Evolutionary conservation across 2,797 vertebrate genomes (phyloP), one percentile per base, ranked within the genome.

Genomic region (Sparus aurata): DNA sequence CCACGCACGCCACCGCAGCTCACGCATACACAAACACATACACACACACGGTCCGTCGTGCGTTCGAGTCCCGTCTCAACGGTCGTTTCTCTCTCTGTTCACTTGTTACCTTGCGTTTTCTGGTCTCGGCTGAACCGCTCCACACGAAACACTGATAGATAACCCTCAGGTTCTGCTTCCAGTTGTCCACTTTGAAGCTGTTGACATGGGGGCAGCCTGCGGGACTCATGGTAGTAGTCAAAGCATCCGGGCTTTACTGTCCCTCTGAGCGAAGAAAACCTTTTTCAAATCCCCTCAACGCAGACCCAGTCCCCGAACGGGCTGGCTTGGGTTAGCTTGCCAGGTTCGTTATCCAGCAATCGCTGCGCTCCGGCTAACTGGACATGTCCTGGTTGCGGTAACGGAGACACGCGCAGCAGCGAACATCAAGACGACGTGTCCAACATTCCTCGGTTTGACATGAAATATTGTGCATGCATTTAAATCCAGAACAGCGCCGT

Each of bases 71-170:
- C n/a, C 18, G 22, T 15, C 23, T 34, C 20, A 80, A 27, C 85
- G 78, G 46, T 47, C 43, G 49, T 67, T 60, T 16, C 34, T 58
- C 66, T 4, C 67, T 46, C 30, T 30, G 59, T 80, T 34, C 57
- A 86, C 53, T 84, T 66, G 77, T 91, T 96, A 97, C 98, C 98
- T 99, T 99, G 89, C 97, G 96, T 95, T 97, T 98, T 94, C 97
- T 97, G 93, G 96, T 97, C 95, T 98, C 98, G 12, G 96, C 96
- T 60, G 97, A 97, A 59, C 97, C 97, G 87, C 96, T 97, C 98
- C 98, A 99, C 83, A 99, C 97, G 95, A 99, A 99, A 90, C 97
- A 98, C 94, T 98, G 97, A 94, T 98, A 98, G 85, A 99, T 98
- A 45, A 97, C 96, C 84, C 97, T 95, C 90, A 99, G 96, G 95